Percentiles rank a stretch among this genome's conserved stretches.
These are phyloP conservation scores for Penelope pileata DNA, from an alignment of 2,113 vertebrate species.

Conservation along the genomic window DNA sequence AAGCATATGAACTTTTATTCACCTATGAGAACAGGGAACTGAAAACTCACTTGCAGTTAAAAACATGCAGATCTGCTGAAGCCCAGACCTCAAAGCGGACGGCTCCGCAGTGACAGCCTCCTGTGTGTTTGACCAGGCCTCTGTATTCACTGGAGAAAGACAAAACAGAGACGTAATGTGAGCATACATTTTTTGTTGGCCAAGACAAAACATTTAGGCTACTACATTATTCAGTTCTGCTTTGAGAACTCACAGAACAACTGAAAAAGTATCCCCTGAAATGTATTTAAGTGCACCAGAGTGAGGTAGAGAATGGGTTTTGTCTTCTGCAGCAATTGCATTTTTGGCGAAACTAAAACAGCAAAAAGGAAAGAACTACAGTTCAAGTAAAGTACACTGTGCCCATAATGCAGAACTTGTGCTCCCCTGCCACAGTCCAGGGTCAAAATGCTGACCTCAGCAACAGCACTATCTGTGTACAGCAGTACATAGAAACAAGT, in stretches of 20 bases:
- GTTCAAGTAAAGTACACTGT: neutral
- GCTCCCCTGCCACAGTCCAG: neutral
- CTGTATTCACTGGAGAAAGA: slow-evolving; percentile 76
- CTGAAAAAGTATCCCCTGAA: neutral
- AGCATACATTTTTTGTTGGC: neutral
- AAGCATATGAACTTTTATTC: neutral
- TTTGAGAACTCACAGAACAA: neutral
- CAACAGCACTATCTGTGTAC: neutral
- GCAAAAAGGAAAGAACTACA: neutral
- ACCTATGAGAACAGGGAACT: neutral
- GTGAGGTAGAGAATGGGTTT: neutral
- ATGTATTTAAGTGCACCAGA: neutral
- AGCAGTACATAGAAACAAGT: neutral
- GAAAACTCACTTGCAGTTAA: slow-evolving; percentile 93
- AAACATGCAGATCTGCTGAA: slow-evolving; percentile 87
- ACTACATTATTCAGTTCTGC: neutral
- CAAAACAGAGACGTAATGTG: neutral
- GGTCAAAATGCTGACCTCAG: neutral
- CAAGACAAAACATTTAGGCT: neutral
- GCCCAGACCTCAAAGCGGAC: slow-evolving; percentile 91
- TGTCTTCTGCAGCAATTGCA: neutral
- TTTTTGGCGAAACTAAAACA: neutral
- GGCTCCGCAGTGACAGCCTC: slow-evolving; percentile 94
- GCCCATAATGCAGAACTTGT: rapidly evolving
- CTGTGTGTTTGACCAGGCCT: slow-evolving; percentile 88